Base-by-base conservation (phyloP, 2,797 vertebrate species). In the Arrhamphus sclerolepis region DNA sequence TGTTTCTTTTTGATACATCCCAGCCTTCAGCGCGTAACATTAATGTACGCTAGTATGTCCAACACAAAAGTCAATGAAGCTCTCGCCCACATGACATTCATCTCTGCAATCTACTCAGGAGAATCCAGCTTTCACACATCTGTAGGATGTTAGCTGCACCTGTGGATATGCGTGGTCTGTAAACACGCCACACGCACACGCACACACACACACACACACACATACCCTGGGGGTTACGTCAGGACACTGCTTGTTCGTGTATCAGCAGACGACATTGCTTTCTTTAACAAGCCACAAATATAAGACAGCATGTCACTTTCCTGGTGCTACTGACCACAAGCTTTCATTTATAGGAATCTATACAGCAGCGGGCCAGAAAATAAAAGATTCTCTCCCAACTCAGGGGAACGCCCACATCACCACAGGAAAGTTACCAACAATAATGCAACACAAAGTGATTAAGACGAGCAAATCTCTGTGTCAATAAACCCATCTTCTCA, bases 51-150 rank as follows among this genome's bases (percentile, higher is more conserved):
- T 87, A 88, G 90, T 90, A 86, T 89, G 78, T 80, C 62, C 74
- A 83, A 83, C 86, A 82, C 63, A 68, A 80, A 81, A 87, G 89
- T 89, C 90, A 87, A 92, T 87, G 81, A 85, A 63, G 62, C 55
- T 58, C 76, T 78, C 75, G 57, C 81, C 82, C 84, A 83, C 77
- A 51, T 60, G 62, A 40, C 67, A 73, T 76, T 77, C 62, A 68
- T 86, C 75, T 82, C 70, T 57, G 72, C 50, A 3, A 71, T 60
- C 51, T 58, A 80, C 74, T 80, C 72, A 22, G 70, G 56, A 73
- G 74, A 68, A 71, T 72, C 56, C 70, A 69, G 69, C 71, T 65
- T 70, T 74, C 77, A 46, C 78, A 68, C 80, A 88, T 88, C 85
- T 85, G 88, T 55, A 68, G 56, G 70, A 80, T 69, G 74, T 89